These are phyloP conservation scores for Rhynchonycteris naso DNA, from an alignment of 2,797 vertebrate genomes.

Conservation along the genomic window DNA sequence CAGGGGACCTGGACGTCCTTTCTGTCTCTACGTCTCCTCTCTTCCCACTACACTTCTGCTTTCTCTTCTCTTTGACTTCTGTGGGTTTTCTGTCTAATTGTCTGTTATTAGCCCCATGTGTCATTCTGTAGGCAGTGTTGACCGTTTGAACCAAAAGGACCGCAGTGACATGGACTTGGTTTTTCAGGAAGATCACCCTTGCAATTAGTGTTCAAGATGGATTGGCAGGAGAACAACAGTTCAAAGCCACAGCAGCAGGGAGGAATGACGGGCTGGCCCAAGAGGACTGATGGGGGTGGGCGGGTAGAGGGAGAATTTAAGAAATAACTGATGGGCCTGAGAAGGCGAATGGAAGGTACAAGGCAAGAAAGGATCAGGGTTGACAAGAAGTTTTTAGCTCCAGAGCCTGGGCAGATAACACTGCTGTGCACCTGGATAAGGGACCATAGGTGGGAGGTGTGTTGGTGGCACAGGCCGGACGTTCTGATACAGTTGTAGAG, in stretches of 20 bases:
- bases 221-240: background rate
- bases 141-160: background rate
- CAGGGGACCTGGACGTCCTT: background rate
- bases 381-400: background rate
- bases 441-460: background rate
- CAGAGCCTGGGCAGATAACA: background rate
- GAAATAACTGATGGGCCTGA: background rate
- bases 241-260: background rate
- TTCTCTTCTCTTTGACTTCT: background rate
- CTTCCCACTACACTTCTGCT: background rate
- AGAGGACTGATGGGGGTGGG: background rate
- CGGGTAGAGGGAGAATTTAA: background rate
- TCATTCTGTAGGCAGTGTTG: background rate
- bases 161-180: background rate
- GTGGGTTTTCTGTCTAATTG: background rate
- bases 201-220: background rate
- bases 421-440: background rate
- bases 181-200: conserved; percentile 16
- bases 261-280: background rate
- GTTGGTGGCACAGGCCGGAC: background rate
- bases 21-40: background rate
- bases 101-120: background rate
- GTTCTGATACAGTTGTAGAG: background rate
- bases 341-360: background rate
- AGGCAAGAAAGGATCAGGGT: background rate